Conservation (phyloP, 2,113 vertebrate species). For the Tinamus guttatus region DNA sequence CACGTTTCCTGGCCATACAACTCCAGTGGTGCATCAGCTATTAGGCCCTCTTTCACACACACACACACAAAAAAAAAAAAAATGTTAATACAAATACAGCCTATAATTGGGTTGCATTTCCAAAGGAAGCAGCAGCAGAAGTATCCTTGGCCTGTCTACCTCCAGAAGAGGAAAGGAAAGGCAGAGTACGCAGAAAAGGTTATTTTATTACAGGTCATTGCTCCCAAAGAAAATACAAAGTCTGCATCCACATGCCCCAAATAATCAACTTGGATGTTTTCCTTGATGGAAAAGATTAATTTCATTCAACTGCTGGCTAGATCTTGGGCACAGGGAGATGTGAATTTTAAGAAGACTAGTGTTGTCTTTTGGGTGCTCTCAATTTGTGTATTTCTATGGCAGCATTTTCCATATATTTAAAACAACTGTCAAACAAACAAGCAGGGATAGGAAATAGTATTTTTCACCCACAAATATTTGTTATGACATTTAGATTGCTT, state of each 20-base stretch:
- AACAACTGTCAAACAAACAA: background rate
- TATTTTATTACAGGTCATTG: background rate
- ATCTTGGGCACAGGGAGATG: background rate
- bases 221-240: background rate
- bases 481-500: background rate
- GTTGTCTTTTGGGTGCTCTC: background rate
- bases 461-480: background rate
- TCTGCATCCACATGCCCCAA: background rate
- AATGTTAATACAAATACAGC: background rate
- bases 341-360: background rate
- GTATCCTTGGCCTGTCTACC: background rate
- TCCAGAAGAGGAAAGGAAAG: background rate
- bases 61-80: too few relatives aligned
- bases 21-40: background rate
- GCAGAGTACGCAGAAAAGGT: background rate
- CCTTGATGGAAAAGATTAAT: background rate
- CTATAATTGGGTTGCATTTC: background rate
- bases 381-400: background rate
- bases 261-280: background rate
- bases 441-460: background rate
- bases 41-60: too few relatives aligned
- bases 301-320: background rate
- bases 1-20: background rate
- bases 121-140: background rate
- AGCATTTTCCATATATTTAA: too few relatives aligned